Evolutionary conservation across 2,113 vertebrate species (phyloP), one percentile per base, ranked within the genome.

Genomic region (Nerophis lumbriciformis): DNA sequence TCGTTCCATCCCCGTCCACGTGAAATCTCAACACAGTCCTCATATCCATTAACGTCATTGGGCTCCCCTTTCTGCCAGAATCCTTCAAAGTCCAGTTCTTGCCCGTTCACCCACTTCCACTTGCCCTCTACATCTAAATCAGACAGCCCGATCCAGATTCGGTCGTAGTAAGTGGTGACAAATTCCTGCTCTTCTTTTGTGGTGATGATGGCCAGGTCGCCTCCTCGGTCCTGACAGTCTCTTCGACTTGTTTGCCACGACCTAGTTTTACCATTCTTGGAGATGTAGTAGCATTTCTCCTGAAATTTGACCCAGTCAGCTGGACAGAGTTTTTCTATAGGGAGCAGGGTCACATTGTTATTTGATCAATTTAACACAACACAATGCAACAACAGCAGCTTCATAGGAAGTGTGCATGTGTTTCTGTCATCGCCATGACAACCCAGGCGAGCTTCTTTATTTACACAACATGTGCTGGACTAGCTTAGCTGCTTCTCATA

Each of bases 51-150:
- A 1, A 0, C 0, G 15, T 72, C 15, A 35, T 77, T 79, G 10
- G 76, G 79, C 44, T 82, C 76, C 16, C 59, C 68, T 0, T 1
- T 0, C 19, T 53, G 16, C 79, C 79, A 82, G 55, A 74, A 74
- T 12, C 8, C 39, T 0, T 1, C 5, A 9, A 10, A 13, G 4
- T 4, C 8, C 15, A 79, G 42, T 1, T 16, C 6, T 12, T 65
- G 45, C 38, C 67, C 16, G 42, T 81, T 67, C 59, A 71, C 74
- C 82, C 74, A 83, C 50, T 8, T 55, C 76, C 72, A 83, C 10
- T 2, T n/a, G 6, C 14, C 13, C 5, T 72, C 69, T 1, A 2
- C 3, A 1, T 15, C 3, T 0, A 0, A 48, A 36, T 70, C 67
- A 42, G 48, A 67, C 61, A 83, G 52, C 11, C 75, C 72, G 5